Base-by-base conservation (phyloP, 1,140 invertebrate species). In the Drosophila pseudoananassae region DNA sequence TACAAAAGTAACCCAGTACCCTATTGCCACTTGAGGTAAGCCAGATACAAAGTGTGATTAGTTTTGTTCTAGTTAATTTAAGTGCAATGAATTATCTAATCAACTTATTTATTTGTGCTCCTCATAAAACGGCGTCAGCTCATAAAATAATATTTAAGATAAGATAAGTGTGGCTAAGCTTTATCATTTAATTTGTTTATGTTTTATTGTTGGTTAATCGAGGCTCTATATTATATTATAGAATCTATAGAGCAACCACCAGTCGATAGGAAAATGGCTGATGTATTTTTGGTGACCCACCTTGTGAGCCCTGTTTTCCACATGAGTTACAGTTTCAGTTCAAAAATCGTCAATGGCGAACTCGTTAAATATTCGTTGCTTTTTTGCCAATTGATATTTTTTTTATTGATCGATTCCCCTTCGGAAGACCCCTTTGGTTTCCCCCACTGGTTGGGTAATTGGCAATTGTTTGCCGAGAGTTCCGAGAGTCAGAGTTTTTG, bases 401-500 rank as follows among this genome's bases (percentile, higher is more conserved):
- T 73, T 47, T 36, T 70, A 74, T 73, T 74, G 73, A 74, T 74
- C 55, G 58, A 17, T 14, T 25, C 20, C 38, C 8, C 8, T 31
- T 8, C n/a, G 4, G 31, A 8, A 3, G 3, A 2, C 8, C 17
- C 36, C 1, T 4, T 36, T 10, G 10, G 20, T 45, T 43, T 9
- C 40, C 40, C 40, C 14, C 40, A 43, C 40, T 14, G 14, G 38
- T 14, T 6, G 15, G 27, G 61, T 82, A 85, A 87, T 88, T 87
- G 82, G 78, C 78, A 79, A 76, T 83, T 82, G 78, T 71, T 81
- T 59, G 78, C 4, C n/a, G 23, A 25, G 14, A 12, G 43, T 27
- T 27, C 25, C 25, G 51, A 51, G 55, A 75, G 55, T 72, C 61
- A 15, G 25, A 54, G 68, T 58, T 73, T 72, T 74, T 60, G 55